phyloP scores from a whole-genome alignment of 2,797 vertebrate species.

The Catharus ustulatus region DNA sequence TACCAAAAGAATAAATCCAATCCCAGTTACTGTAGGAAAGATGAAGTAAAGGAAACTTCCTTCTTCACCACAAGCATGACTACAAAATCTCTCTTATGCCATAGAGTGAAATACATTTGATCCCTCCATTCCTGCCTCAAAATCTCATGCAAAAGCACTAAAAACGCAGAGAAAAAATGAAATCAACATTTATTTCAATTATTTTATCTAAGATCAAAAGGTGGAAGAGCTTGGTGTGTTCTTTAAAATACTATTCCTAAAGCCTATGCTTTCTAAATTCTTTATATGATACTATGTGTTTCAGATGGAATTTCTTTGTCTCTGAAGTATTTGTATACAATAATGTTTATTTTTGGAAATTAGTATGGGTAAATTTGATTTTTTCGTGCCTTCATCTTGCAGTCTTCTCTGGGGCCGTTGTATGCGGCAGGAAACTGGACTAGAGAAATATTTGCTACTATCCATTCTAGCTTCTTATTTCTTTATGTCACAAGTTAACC shows the following conservation, averaged over 20 bases:
- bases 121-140: not conserved
- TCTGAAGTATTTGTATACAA: not conserved
- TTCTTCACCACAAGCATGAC: not conserved
- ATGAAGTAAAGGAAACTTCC: not conserved
- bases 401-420: not conserved
- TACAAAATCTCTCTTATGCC: not conserved
- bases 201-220: not conserved
- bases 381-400: not conserved
- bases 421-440: not conserved
- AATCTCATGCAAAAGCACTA: not conserved
- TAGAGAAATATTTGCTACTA: not conserved
- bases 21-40: not conserved
- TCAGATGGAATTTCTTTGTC: not conserved
- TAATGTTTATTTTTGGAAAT: not conserved
- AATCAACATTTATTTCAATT: not conserved
- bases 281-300: not conserved
- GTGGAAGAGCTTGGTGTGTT: not conserved
- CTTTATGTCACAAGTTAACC: not conserved
- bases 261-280: not conserved
- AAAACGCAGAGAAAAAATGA: not conserved
- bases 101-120: not conserved
- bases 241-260: not conserved
- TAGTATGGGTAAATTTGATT: not conserved
- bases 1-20: not conserved
- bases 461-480: not conserved